A percentile compares a stretch with the other conserved stretches of the same genome.
Conservation (phyloP, 2,113 vertebrate species). For the Lampris megalopsis region DNA sequence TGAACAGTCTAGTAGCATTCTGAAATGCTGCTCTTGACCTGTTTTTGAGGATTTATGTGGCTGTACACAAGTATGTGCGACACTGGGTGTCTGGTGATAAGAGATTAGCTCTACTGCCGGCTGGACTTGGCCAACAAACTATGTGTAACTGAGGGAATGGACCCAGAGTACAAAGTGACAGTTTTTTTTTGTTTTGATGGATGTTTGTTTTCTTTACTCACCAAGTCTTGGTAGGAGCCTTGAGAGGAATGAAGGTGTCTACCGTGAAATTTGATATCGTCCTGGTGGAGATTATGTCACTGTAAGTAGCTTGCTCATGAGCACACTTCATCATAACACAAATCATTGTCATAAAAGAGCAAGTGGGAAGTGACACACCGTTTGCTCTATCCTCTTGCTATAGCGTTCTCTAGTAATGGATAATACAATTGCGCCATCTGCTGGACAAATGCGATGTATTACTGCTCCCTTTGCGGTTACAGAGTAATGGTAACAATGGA, state of each 20-base stretch:
- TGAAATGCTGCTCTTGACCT: no score
- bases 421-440: constrained; percentile 41
- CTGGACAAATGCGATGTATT: constrained; percentile 6
- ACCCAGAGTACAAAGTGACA: no score
- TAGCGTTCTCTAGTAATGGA: not conserved
- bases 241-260: constrained; percentile 24
- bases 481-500: not conserved
- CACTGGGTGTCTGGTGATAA: no score
- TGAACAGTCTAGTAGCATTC: no score
- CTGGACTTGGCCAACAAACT: no score
- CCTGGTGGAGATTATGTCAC: constrained; percentile 2
- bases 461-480: not conserved
- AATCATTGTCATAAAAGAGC: not conserved
- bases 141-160: no score
- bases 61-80: no score
- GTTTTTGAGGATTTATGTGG: no score
- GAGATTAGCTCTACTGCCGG: no score
- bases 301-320: not conserved
- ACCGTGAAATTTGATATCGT: not conserved
- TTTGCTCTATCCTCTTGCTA: not conserved
- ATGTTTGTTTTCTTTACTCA: constrained; percentile 1
- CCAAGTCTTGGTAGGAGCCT: not conserved
- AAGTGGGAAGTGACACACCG: not conserved
- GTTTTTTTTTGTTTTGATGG: no score
- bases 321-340: not conserved